Evolutionary conservation across 2,888 invertebrate genomes (phyloP).

Genomic region (Drosophila setosimentum): DNA sequence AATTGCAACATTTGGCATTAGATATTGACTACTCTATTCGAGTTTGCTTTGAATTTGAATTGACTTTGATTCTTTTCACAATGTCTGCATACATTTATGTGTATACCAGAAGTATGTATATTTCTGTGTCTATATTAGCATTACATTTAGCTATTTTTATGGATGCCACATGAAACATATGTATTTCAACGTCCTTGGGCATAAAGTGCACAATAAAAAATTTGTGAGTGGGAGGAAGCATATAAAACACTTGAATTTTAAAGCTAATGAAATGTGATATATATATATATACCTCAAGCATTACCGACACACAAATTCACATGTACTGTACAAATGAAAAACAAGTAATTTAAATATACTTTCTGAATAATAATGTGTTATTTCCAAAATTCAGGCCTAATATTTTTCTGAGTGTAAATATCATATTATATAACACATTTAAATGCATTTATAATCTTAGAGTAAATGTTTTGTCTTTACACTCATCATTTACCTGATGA

Average conservation of each 20-base stretch:
- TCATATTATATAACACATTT: neutral
- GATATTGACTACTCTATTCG: constrained; percentile 39
- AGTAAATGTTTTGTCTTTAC: neutral
- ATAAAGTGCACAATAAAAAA: constrained; percentile 15
- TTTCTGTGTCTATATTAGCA: neutral
- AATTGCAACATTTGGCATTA: constrained; percentile 49
- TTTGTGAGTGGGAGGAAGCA: neutral
- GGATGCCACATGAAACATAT: neutral
- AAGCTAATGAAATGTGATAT: neutral
- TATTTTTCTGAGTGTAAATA: neutral
- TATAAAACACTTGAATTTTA: neutral
- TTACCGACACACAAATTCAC: neutral
- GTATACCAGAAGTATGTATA: neutral
- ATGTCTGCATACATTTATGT: neutral
- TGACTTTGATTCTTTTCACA: neutral
- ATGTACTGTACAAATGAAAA: neutral
- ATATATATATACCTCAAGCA: neutral
- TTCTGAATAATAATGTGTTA: neutral
- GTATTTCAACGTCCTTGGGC: constrained; percentile 3
- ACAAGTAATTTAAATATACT: neutral
- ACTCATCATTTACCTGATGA: neutral
- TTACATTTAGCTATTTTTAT: neutral
- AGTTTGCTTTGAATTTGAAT: neutral
- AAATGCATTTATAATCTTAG: neutral
- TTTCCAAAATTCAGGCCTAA: neutral